Conservation (phyloP, 2,888 invertebrate species). For the Elegia similella region DNA sequence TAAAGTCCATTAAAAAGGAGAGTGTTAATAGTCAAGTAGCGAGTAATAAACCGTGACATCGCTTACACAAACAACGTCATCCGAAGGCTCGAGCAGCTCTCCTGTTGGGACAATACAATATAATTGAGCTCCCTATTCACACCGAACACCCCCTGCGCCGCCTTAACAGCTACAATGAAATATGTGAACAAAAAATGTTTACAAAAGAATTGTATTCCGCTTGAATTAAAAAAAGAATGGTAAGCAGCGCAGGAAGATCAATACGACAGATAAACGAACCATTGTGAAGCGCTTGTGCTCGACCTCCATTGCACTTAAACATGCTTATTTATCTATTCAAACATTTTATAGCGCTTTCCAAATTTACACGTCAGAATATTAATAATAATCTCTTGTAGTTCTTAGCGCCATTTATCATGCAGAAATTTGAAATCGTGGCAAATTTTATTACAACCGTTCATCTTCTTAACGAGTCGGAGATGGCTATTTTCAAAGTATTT, state of each 20-base stretch:
- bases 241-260: slow-evolving; percentile 60
- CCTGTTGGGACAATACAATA: slow-evolving; percentile 47
- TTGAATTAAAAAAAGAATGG: slow-evolving; percentile 53
- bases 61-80: slow-evolving; percentile 42
- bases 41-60: slow-evolving; percentile 37
- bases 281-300: slow-evolving; percentile 51
- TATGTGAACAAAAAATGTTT: slow-evolving; percentile 70
- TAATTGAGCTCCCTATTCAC: slow-evolving; percentile 62
- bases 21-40: slow-evolving; percentile 34
- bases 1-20: slow-evolving; percentile 14
- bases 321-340: slow-evolving; percentile 1
- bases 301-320: slow-evolving; percentile 29
- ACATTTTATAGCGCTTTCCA: background rate
- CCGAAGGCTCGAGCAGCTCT: slow-evolving; percentile 32
- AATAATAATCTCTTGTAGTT: too few relatives aligned
- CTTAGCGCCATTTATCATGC: too few relatives aligned
- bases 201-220: slow-evolving; percentile 63
- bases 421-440: too few relatives aligned
- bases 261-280: slow-evolving; percentile 64
- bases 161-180: slow-evolving; percentile 57
- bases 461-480: too few relatives aligned
- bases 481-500: too few relatives aligned
- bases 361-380: background rate
- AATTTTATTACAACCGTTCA: too few relatives aligned
- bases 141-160: slow-evolving; percentile 53